Percentiles rank a stretch among this genome's conserved stretches.
Conservation (phyloP, 1,140 invertebrate genomes). For the Penaeus japonicus region DNA sequence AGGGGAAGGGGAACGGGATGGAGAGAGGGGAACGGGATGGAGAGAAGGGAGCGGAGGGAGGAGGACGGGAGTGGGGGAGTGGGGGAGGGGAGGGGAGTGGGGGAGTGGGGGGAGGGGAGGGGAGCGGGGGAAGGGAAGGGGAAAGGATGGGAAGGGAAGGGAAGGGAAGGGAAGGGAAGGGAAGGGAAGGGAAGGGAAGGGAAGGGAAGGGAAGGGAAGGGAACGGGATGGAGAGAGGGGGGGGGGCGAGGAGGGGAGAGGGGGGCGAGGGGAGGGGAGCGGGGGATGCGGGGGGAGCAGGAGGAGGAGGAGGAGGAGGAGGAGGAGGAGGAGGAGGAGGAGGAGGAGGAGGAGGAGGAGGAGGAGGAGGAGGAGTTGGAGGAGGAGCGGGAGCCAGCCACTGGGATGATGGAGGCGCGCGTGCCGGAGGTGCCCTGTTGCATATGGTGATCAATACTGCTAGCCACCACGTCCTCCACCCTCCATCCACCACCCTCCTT, state of each 20-base stretch:
- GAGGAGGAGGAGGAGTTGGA: background rate
- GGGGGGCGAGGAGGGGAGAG: background rate
- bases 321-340: no score
- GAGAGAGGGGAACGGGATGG: background rate
- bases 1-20: background rate
- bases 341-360: background rate
- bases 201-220: background rate
- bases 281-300: background rate
- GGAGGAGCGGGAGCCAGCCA: no score
- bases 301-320: background rate
- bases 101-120: background rate
- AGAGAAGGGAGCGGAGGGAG: background rate
- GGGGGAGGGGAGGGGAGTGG: background rate
- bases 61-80: background rate
- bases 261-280: background rate
- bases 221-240: background rate
- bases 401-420: background rate
- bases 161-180: background rate
- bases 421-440: background rate
- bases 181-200: no score
- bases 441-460: slow-evolving; percentile 10
- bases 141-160: background rate
- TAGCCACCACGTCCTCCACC: background rate
- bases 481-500: background rate
- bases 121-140: background rate